Conservation (phyloP, 2,113 vertebrate genomes). For the Rhinolophus ferrumequinum region DNA sequence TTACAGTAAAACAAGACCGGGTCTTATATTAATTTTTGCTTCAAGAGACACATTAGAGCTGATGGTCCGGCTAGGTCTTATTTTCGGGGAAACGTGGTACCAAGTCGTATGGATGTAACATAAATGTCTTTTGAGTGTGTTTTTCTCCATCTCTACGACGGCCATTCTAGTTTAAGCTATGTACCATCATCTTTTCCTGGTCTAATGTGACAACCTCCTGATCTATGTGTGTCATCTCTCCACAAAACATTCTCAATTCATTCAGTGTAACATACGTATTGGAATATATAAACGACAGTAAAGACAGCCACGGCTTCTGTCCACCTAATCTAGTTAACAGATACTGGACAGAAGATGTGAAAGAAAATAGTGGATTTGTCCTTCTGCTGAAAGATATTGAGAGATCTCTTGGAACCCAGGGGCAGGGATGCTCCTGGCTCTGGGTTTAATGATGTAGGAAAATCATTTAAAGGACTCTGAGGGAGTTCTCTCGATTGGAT, state of each 20-base stretch:
- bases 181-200: background rate
- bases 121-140: constrained; percentile 10
- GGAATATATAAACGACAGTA: background rate
- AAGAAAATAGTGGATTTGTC: background rate
- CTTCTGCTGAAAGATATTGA: background rate
- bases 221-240: background rate
- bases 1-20: too few relatives aligned
- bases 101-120: background rate
- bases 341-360: background rate
- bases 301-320: background rate
- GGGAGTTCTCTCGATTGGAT: background rate
- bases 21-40: too few relatives aligned
- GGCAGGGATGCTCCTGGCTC: background rate
- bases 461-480: background rate
- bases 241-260: background rate
- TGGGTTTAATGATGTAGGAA: background rate
- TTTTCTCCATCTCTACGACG: background rate
- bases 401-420: background rate
- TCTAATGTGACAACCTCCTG: background rate
- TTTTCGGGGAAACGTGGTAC: too few relatives aligned
- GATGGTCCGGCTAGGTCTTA: too few relatives aligned
- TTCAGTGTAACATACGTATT: background rate
- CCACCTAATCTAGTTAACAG: background rate
- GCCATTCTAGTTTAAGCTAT: background rate
- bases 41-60: too few relatives aligned